Base-by-base conservation (phyloP, 2,888 invertebrate species). In the Odontocolon sp. region DNA sequence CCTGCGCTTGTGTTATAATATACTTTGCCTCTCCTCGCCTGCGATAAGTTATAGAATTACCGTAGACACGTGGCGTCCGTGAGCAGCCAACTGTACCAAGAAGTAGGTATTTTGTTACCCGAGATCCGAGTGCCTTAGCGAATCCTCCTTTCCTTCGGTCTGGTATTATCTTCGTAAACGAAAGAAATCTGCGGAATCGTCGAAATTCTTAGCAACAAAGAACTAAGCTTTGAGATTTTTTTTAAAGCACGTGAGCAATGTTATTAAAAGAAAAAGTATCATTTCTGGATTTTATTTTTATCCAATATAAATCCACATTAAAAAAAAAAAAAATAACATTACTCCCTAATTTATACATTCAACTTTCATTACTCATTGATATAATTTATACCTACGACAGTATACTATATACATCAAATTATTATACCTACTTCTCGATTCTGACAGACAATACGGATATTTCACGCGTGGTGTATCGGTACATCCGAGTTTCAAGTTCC, bases 141-240 rank as follows among this genome's bases (percentile, higher is more conserved):
- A 45, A 23, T 47, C 47, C 40, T 3, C 16, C 40, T 16, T 5
- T 16, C 11, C 40, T 26, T n/a, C n/a, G 26, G 11, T 5, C 47
- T 28, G 26, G 40, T 18, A 61, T 28, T 16, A 3, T 11, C 56
- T 38, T 8, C 21, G 50, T 36, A 4, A 18, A 3, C 14, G 56
- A 38, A 54, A 64, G 33, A 73, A 71, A 72, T 61, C 54, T 42
- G 61, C 71, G 54, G 57, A 64, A 64, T 61, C 71, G n/a, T 71
- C 45, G 50, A 82, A 77, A n/a, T 82, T 78, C 78, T 47, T 42
- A 8, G 16, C n/a, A 26, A 28, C 8, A 52, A 1, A 2, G 11
- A 5, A n/a, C n/a, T n/a, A n/a, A n/a, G n/a, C n/a, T n/a, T n/a
- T n/a, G n/a, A n/a, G n/a, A n/a, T n/a, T n/a, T n/a, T n/a, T n/a